Conservation (phyloP, 2,113 vertebrate species). For the Phoenicopterus ruber region DNA sequence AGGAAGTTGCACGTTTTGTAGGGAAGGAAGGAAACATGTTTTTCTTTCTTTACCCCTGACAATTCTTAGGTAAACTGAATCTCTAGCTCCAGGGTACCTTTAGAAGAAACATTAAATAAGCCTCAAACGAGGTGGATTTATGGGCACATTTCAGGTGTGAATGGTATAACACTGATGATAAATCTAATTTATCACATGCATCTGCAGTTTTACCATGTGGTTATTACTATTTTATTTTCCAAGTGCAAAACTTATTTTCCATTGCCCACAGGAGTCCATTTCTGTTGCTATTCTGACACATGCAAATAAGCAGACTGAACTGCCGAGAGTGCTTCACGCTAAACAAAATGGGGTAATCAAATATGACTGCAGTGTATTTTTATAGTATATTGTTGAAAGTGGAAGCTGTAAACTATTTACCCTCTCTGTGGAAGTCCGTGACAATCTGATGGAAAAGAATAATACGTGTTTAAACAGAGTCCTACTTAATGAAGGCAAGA, state of each 20-base stretch:
- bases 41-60: background rate
- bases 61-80: background rate
- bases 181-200: background rate
- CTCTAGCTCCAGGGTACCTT: background rate
- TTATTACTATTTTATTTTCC: slow-evolving; percentile 31
- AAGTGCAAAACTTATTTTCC: background rate
- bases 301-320: background rate
- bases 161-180: background rate
- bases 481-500: slow-evolving; percentile 45
- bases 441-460: slow-evolving; percentile 17
- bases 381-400: slow-evolving; percentile 45
- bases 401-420: slow-evolving; percentile 53
- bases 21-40: background rate
- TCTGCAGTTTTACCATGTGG: background rate
- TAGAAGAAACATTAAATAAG: slow-evolving; percentile 27
- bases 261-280: background rate
- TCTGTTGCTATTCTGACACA: slow-evolving; percentile 12
- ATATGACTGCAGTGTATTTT: slow-evolving; percentile 31
- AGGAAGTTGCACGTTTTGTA: background rate
- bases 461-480: slow-evolving; percentile 30
- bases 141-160: background rate
- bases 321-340: background rate
- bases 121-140: slow-evolving; percentile 24
- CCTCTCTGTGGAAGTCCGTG: background rate
- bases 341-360: slow-evolving; percentile 32